Evolutionary conservation across 64 coral and sea anemone genomes (phyloP).

Genomic region (Trachythela sp.): DNA sequence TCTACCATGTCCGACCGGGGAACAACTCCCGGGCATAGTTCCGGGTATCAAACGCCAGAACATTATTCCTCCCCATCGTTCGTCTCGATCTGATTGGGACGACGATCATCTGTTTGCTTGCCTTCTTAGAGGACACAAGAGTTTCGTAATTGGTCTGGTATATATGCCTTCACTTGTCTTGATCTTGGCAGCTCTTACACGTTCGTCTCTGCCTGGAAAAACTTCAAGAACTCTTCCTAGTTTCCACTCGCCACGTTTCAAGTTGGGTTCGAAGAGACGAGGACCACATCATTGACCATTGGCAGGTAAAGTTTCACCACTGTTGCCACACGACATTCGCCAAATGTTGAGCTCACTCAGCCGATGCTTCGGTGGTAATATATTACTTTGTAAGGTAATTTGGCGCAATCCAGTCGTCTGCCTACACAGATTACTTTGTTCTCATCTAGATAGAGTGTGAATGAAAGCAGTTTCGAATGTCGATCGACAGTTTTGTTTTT

Average conservation of each 20-base stretch:
- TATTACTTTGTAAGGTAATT: not conserved
- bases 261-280: not conserved
- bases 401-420: not conserved
- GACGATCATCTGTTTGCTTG: not conserved
- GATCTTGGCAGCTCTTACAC: not conserved
- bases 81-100: not conserved
- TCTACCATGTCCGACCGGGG: too few relatives aligned
- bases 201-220: not conserved
- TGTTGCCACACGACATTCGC: not conserved
- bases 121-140: not conserved
- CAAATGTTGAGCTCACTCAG: not conserved
- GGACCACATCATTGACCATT: not conserved
- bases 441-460: not conserved
- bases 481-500: not conserved
- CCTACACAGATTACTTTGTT: not conserved
- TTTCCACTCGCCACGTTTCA: not conserved
- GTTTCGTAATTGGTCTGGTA: not conserved
- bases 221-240: not conserved
- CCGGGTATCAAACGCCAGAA: not conserved
- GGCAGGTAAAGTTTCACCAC: not conserved
- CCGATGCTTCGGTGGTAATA: not conserved
- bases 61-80: slow-evolving; percentile 6
- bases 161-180: not conserved
- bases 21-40: too few relatives aligned
- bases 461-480: not conserved